Base-by-base conservation (phyloP, 2,888 invertebrate species). In the Myopa testacea region DNA sequence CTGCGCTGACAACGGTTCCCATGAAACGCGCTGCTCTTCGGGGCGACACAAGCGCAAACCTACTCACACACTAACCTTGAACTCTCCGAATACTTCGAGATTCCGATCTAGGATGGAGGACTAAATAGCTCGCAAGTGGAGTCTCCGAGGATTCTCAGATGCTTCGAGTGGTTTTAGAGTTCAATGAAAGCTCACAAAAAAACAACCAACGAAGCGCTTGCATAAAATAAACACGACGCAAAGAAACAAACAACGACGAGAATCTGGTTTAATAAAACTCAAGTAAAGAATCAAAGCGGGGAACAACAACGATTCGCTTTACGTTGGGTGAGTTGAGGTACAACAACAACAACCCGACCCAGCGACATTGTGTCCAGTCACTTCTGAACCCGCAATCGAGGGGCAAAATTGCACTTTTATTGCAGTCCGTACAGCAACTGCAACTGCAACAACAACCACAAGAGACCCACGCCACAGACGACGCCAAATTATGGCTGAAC, bases 61-160 rank as follows among this genome's bases (percentile, higher is more conserved):
- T 71, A 82, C 82, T 82, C 82, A 82, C 82, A 82, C 81, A 82
- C 80, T 82, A 81, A 82, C 82, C 82, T 82, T 82, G 62, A 73
- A 73, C 73, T 73, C 50, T 26, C 7, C 37, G 63, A 37, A 34
- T 63, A 34, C 37, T 26, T 63, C 26, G 63, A 26, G 63, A 63
- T 14, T 26, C 45, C 45, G 45, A 45, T 45, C 45, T 45, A 45
- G 45, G 45, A 45, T 45, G 45, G 45, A 45, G 45, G 7, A 26
- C 26, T 26, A 26, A 26, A 26, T 26, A 6, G 10, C 45, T 45
- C 7, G 7, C 7, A 45, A 45, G 45, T 6, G 45, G 10, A 45
- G 7, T 45, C 45, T 6, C 45, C 4, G 45, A 45, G 45, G 45
- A 3, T 45, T 10, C 3, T 6, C 45, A 10, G 45, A 45, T 45